These are phyloP conservation scores for Pampusana beccarii DNA, from an alignment of 2,113 vertebrate genomes.

Conservation along the genomic window DNA sequence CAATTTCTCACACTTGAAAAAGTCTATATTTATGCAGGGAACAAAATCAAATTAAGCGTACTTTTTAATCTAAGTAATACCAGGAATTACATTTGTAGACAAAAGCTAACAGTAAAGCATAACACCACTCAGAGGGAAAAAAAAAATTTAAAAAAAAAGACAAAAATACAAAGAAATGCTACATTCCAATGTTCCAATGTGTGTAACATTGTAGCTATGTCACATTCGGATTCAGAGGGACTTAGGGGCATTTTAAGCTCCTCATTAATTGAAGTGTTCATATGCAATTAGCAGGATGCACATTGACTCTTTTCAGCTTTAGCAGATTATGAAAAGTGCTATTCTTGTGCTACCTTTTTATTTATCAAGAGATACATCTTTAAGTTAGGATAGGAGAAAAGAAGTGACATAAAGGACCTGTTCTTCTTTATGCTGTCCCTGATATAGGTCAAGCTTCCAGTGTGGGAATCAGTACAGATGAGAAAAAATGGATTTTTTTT, in stretches of 20 bases:
- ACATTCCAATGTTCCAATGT: neutral
- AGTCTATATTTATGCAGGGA: neutral
- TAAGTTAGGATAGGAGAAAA: neutral
- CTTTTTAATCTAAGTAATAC: neutral
- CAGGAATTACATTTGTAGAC: neutral
- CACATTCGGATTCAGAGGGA: neutral
- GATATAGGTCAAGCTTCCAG: neutral
- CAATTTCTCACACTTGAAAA: neutral
- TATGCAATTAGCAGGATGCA: neutral
- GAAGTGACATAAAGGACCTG: neutral
- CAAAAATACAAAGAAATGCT: neutral
- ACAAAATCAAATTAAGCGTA: neutral
- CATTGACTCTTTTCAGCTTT: neutral
- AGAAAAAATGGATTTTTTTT: neutral
- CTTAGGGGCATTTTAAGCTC: neutral
- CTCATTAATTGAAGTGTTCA: neutral
- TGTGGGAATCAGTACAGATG: neutral
- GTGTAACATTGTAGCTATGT: neutral
- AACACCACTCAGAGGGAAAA: neutral
- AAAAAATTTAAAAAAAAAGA: neutral
- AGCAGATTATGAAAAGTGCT: neutral
- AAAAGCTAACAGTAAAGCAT: neutral
- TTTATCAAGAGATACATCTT: neutral
- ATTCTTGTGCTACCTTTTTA: neutral
- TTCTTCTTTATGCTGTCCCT: neutral